A percentile compares a stretch with the other conserved stretches of the same genome.
These are phyloP conservation scores for Epizoanthus rinbou DNA, from an alignment of 92 coral and sea anemone genomes.

Conservation along the genomic window DNA sequence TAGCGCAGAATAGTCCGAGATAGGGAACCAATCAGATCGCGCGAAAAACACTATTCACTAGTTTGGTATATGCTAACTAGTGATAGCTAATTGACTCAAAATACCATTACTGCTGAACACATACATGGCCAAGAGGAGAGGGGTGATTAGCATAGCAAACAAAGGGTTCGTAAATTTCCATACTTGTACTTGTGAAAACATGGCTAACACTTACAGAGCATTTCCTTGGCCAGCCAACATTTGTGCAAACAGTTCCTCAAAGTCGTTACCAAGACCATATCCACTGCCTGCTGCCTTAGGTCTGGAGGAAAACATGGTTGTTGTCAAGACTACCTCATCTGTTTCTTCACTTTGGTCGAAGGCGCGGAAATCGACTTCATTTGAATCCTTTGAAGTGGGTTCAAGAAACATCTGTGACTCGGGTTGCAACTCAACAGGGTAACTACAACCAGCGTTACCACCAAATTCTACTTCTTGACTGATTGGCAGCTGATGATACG, in stretches of 20 bases:
- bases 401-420: slow-evolving; percentile 2
- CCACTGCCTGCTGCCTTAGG: slow-evolving; percentile 92
- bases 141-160: no score
- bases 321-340: slow-evolving; percentile 68
- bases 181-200: neutral
- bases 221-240: slow-evolving; percentile 43
- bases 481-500: slow-evolving; percentile 8
- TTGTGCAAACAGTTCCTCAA: slow-evolving; percentile 83
- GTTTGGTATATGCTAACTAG: no score
- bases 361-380: slow-evolving; percentile 1
- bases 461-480: neutral
- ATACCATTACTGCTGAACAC: no score
- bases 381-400: slow-evolving; percentile 18
- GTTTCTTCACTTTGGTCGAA: slow-evolving; percentile 37
- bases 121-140: no score
- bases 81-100: no score
- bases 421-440: neutral
- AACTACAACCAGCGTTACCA: neutral
- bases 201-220: slow-evolving; percentile 58
- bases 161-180: no score
- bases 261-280: slow-evolving; percentile 91
- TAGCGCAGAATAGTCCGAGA: no score
- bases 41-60: no score
- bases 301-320: slow-evolving; percentile 65
- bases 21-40: no score